A percentile compares a stretch with the other conserved stretches of the same genome.
phyloP scores from a whole-genome alignment of 2,113 vertebrate genomes.

The Eublepharis macularius region DNA sequence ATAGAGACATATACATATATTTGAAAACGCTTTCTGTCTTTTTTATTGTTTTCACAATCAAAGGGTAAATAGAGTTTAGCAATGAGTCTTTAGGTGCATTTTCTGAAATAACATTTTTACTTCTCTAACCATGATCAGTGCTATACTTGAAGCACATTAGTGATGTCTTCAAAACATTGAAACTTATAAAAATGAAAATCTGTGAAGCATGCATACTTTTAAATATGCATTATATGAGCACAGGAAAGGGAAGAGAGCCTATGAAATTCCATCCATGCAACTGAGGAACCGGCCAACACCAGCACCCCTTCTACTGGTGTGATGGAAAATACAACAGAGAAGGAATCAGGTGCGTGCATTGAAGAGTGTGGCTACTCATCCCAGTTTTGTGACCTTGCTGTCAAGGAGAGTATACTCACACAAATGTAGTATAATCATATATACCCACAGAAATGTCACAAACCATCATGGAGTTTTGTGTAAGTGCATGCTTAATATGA shows the following conservation, averaged over 20 bases:
- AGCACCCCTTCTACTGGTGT: neutral
- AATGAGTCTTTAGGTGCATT: constrained; percentile 58
- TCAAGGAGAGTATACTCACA: neutral
- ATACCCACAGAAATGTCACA: neutral
- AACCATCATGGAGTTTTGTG: neutral
- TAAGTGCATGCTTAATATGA: neutral
- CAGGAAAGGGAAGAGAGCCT: neutral
- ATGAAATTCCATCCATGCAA: neutral
- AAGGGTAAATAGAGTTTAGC: neutral
- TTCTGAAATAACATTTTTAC: constrained; percentile 72
- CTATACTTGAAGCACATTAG: constrained; percentile 48
- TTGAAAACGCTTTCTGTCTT: neutral
- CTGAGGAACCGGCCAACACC: neutral
- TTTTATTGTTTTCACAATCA: neutral
- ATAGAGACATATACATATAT: neutral
- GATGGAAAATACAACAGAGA: neutral
- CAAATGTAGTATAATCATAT: neutral
- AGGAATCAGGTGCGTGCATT: neutral
- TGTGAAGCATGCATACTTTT: constrained; percentile 31
- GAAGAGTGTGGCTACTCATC: neutral
- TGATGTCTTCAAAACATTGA: constrained; percentile 47
- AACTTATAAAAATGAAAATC: constrained; percentile 45
- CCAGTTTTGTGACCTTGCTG: neutral
- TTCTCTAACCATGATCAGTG: constrained; percentile 64
- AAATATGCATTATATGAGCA: neutral